A percentile compares a stretch with the other conserved stretches of the same genome.
These are phyloP conservation scores for Oscheius myriophilus DNA, from an alignment of 2,888 invertebrate species.

Conservation along the genomic window DNA sequence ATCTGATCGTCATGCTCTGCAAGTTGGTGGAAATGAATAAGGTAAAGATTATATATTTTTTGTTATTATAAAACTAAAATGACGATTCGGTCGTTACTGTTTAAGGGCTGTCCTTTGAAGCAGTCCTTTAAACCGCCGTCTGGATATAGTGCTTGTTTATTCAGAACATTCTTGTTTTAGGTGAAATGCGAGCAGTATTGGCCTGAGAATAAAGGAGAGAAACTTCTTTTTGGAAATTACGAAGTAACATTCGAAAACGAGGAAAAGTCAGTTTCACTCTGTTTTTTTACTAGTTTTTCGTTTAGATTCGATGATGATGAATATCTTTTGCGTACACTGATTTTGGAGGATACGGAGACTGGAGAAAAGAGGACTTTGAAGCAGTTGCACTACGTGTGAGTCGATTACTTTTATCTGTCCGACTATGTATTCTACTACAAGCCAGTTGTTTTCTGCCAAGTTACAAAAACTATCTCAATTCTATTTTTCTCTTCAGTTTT, in stretches of 20 bases:
- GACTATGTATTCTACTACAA: no score
- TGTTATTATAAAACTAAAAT: not conserved
- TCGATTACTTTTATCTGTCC: not conserved
- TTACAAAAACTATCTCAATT: no score
- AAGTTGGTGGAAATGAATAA: slow-evolving; percentile 59
- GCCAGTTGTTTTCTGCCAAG: no score
- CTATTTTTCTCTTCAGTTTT: no score
- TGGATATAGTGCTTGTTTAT: not conserved
- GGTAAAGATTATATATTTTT: slow-evolving; percentile 27
- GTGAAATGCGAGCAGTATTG: slow-evolving; percentile 62
- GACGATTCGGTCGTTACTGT: no score
- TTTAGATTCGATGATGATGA: slow-evolving; percentile 46
- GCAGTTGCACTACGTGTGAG: slow-evolving; percentile 61
- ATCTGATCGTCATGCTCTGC: slow-evolving; percentile 62
- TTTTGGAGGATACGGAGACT: slow-evolving; percentile 44
- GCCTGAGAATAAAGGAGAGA: slow-evolving; percentile 49
- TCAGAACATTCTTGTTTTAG: no score
- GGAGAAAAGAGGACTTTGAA: slow-evolving; percentile 40
- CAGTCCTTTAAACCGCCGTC: no score
- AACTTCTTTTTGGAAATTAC: slow-evolving; percentile 50
- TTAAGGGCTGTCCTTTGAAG: no score
- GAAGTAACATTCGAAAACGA: slow-evolving; percentile 53
- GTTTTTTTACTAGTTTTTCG: not conserved
- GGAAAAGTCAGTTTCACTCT: slow-evolving; percentile 31
- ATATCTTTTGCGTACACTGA: slow-evolving; percentile 51